A percentile compares a stretch with the other conserved stretches of the same genome.
Evolutionary conservation across 1,140 invertebrate genomes (phyloP).

Genomic region (Parapsyche elsis): DNA sequence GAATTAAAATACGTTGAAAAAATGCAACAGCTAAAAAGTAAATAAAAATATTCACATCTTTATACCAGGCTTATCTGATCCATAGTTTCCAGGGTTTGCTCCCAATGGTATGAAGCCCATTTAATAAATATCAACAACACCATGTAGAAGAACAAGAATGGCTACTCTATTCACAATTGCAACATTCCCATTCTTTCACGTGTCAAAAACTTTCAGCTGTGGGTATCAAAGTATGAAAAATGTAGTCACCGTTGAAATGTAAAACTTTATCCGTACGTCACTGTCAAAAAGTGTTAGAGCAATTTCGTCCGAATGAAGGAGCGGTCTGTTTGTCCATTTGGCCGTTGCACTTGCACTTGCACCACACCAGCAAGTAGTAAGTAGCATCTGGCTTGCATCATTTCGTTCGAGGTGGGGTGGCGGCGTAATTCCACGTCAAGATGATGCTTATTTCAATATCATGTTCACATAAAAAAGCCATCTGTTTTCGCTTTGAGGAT

Average conservation of each 20-base stretch:
- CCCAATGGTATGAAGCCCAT: slow-evolving; percentile 86
- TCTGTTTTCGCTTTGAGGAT: slow-evolving; percentile 28
- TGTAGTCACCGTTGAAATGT: too few species aligned
- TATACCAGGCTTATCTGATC: slow-evolving; percentile 59
- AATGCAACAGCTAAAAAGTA: too few species aligned
- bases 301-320: too few species aligned
- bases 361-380: background rate
- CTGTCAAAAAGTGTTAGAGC: too few species aligned
- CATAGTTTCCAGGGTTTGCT: slow-evolving; percentile 66
- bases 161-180: too few species aligned
- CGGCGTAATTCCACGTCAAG: slow-evolving; percentile 14
- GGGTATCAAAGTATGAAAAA: too few species aligned
- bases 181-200: too few species aligned
- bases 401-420: background rate
- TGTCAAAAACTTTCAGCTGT: too few species aligned
- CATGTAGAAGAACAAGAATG: slow-evolving; percentile 89
- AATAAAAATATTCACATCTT: too few species aligned
- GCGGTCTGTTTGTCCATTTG: too few species aligned
- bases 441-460: slow-evolving; percentile 26
- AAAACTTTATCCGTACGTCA: too few species aligned
- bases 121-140: slow-evolving; percentile 91
- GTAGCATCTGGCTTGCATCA: slow-evolving; percentile 3
- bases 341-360: too few species aligned
- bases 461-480: slow-evolving; percentile 23
- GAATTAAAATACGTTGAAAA: slow-evolving; percentile 29